phyloP scores from a whole-genome alignment of 2,888 invertebrate species.

The Chrysolina oricalcia region DNA sequence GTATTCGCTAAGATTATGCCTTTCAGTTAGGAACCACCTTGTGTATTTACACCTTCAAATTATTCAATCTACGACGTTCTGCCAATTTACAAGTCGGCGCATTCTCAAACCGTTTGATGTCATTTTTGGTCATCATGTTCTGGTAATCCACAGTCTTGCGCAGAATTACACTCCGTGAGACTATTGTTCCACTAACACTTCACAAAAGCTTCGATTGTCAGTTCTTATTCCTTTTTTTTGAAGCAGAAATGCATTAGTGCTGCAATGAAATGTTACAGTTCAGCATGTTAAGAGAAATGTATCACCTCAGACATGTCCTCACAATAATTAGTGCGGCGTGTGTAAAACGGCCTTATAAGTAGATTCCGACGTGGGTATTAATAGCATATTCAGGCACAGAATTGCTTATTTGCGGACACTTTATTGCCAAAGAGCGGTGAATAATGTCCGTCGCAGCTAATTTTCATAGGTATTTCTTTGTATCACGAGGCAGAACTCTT shows the following conservation, averaged over 20 bases:
- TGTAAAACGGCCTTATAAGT: constrained; percentile 39
- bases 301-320: neutral
- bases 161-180: too few species aligned
- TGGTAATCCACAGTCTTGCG: too few species aligned
- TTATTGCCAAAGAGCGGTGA: constrained; percentile 34
- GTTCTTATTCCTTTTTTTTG: neutral
- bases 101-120: too few species aligned
- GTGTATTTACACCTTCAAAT: too few species aligned
- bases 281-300: neutral
- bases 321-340: constrained; percentile 35
- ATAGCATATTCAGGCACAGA: constrained; percentile 34
- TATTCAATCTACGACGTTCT: too few species aligned
- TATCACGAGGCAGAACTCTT: constrained; percentile 32
- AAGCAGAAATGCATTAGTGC: neutral
- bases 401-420: constrained; percentile 36
- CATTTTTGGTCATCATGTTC: too few species aligned
- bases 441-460: constrained; percentile 32
- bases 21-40: too few species aligned
- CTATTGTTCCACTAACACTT: neutral
- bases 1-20: too few species aligned
- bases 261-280: too few species aligned
- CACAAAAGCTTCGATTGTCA: neutral
- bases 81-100: too few species aligned
- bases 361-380: constrained; percentile 40
- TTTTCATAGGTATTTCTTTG: constrained; percentile 42